Conservation (phyloP, 2,797 vertebrate genomes). For the Nothura maculosa region DNA sequence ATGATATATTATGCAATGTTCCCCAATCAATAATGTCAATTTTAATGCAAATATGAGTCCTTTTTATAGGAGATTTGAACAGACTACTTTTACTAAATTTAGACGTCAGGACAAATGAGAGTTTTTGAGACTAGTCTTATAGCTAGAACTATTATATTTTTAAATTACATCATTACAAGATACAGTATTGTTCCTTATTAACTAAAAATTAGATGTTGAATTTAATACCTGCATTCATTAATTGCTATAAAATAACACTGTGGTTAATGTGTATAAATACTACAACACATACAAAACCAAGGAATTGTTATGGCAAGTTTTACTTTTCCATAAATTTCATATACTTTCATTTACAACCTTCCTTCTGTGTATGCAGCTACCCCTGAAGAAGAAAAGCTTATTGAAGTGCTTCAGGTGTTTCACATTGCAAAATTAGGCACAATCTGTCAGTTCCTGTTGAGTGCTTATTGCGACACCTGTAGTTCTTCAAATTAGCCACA, state of each 20-base stretch:
- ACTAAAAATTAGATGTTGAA: background rate
- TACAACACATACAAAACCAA: background rate
- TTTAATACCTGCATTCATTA: background rate
- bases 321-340: background rate
- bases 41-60: background rate
- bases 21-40: background rate
- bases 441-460: background rate
- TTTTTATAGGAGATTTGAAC: background rate
- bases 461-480: background rate
- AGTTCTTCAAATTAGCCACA: background rate
- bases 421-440: background rate
- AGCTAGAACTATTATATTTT: background rate
- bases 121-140: background rate
- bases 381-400: background rate
- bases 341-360: background rate
- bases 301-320: accelerated
- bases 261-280: background rate
- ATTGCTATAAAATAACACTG: background rate
- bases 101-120: background rate
- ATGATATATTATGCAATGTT: background rate
- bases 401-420: background rate
- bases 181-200: background rate
- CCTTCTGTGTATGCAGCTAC: background rate
- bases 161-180: background rate
- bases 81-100: background rate